Conservation (phyloP, 2,888 invertebrate species). For the Drosophila limbata region DNA sequence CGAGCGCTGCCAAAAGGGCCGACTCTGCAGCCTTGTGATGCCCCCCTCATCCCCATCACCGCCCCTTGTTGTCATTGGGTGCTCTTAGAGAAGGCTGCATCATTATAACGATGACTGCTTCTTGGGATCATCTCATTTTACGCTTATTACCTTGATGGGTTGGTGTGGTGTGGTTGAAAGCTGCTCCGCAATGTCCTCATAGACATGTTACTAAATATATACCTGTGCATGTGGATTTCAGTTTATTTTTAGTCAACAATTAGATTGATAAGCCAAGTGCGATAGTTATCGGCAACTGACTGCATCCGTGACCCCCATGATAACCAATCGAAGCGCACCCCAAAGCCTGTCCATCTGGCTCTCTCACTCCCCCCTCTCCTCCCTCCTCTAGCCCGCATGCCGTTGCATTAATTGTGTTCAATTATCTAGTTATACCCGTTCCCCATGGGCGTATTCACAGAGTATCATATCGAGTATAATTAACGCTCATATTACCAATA, state of each 20-base stretch:
- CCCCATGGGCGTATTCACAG: neutral
- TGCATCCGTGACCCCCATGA: constrained; percentile 47
- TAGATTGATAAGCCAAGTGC: constrained; percentile 41
- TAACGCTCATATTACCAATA: neutral
- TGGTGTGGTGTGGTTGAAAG: neutral
- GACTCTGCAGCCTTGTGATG: constrained; percentile 12
- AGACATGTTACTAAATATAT: constrained; percentile 45
- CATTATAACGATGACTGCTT: constrained; percentile 35
- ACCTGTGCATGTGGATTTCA: constrained; percentile 19
- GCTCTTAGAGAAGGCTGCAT: constrained; percentile 12
- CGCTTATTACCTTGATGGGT: constrained; percentile 48
- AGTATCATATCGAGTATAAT: neutral
- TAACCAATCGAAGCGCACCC: constrained; percentile 26
- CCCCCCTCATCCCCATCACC: neutral
- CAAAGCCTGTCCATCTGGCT: constrained; percentile 22
- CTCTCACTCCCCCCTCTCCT: neutral
- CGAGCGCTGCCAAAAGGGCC: constrained; percentile 27
- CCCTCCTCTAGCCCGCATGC: constrained; percentile 29
- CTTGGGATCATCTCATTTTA: constrained; percentile 51
- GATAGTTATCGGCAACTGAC: constrained; percentile 23
- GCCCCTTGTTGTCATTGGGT: neutral
- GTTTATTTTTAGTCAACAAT: constrained; percentile 49
- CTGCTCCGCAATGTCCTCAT: no score
- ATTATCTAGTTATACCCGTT: constrained; percentile 30
- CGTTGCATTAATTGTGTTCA: constrained; percentile 44